A percentile compares a stretch with the other conserved stretches of the same genome.
phyloP scores from a whole-genome alignment of 2,888 invertebrate genomes.

The Megastigmus dorsalis region DNA sequence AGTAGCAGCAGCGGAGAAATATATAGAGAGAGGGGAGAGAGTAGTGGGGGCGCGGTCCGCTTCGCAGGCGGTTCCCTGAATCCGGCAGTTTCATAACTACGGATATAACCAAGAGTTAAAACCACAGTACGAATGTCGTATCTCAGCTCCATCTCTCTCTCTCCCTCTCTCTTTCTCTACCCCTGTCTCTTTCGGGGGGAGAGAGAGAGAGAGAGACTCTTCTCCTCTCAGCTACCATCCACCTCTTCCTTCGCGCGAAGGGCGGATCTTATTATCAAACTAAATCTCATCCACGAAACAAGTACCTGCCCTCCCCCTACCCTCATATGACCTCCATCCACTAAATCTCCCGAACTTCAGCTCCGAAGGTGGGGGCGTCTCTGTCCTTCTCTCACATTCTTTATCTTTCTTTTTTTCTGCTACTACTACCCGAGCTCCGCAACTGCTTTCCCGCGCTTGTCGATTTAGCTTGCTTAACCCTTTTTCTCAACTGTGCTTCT shows the following conservation, averaged over 20 bases:
- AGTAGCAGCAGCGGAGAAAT: constrained; percentile 26
- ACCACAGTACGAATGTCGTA: constrained; percentile 73
- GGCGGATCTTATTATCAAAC: constrained; percentile 72
- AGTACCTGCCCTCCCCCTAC: constrained; percentile 61
- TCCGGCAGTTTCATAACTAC: constrained; percentile 71
- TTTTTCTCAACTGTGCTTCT: too few species aligned
- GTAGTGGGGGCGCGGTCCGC: constrained; percentile 9
- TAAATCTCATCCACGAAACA: constrained; percentile 70
- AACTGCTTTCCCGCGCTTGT: too few species aligned
- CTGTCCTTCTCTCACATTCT: neutral
- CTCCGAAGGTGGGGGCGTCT: neutral
- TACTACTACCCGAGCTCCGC: too few species aligned
- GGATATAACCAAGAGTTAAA: constrained; percentile 73
- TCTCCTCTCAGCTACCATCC: constrained; percentile 51
- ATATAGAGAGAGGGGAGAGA: neutral
- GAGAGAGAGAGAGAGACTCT: constrained; percentile 19
- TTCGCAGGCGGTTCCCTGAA: constrained; percentile 59
- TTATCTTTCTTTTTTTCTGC: too few species aligned
- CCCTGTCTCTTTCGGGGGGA: too few species aligned
- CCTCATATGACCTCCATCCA: constrained; percentile 37
- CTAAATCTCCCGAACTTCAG: constrained; percentile 18
- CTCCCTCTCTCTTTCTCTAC: too few species aligned
- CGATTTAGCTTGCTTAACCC: too few species aligned
- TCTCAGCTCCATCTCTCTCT: constrained; percentile 63
- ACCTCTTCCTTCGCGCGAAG: constrained; percentile 56